Evolutionary conservation across 2,797 vertebrate genomes (phyloP).

Genomic region (Chaetophractus vellerosus): DNA sequence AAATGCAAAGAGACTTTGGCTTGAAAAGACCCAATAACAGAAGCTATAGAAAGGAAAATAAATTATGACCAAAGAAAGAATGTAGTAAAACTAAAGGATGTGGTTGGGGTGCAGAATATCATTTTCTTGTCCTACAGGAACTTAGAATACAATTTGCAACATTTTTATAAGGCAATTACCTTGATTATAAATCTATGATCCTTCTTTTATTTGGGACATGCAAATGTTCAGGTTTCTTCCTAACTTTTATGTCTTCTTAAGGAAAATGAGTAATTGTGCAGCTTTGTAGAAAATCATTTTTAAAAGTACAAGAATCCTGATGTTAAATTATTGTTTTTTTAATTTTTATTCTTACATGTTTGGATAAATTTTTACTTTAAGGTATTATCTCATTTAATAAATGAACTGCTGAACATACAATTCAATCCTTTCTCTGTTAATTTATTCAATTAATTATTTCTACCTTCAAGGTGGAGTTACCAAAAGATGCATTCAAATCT

Average conservation of each 20-base stretch:
- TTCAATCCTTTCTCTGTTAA: constrained; percentile 30
- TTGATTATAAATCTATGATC: neutral
- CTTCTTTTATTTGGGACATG: neutral
- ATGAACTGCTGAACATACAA: constrained; percentile 44
- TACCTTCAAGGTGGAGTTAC: neutral
- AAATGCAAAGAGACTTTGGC: neutral
- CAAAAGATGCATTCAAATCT: constrained; percentile 24
- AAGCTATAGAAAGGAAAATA: neutral
- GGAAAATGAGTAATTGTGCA: neutral
- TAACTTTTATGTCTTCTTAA: constrained; percentile 29
- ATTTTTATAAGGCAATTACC: neutral
- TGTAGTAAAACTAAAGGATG: constrained; percentile 39
- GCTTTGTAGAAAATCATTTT: constrained; percentile 44
- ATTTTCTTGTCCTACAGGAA: neutral
- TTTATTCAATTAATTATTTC: constrained; percentile 53
- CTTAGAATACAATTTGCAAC: constrained; percentile 3
- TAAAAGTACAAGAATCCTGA: constrained; percentile 12
- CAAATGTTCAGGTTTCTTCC: constrained; percentile 18
- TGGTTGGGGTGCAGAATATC: neutral
- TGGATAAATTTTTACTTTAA: constrained; percentile 48
- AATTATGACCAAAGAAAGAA: constrained; percentile 35
- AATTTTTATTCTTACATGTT: constrained; percentile 9
- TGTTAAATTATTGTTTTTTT: neutral
- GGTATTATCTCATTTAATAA: constrained; percentile 15
- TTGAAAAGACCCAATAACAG: neutral